Evolutionary conservation across 2,888 invertebrate genomes (phyloP), one percentile per base, ranked within the genome.

Genomic region (Aphodius granarius): DNA sequence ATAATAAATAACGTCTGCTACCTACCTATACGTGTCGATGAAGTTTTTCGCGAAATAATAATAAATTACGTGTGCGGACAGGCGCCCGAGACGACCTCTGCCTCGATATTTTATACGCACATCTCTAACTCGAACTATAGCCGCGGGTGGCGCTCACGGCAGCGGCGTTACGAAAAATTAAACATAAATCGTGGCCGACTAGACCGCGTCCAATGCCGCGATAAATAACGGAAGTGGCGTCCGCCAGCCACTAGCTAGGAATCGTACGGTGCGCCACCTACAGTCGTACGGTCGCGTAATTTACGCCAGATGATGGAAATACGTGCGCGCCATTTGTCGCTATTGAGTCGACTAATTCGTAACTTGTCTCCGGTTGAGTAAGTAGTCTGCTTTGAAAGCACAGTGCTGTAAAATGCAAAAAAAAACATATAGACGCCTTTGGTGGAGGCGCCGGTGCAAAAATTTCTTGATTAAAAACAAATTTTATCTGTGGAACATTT

Each of bases 1-100:
- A 68, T 68, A 68, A 68, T 68, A 68, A 68, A 68, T 68, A 68
- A 68, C 68, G 9, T 65, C 68, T 68, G 43, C 9, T 43, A 43
- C 43, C 43, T 43, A 0, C 4, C 43, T 43, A 43, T 43, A 43
- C 68, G 68, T 68, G 68, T 68, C 68, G 68, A 68, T 68, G 68
- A 68, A 68, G 68, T 68, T 68, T 65, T 68, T 68, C 68, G n/a
- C 13, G 68, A 43, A 43, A 43, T 43, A 43, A 43, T 43, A 43
- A 43, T 43, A 43, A 43, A 43, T 43, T 43, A 9, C 1, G 43
- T 43, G 43, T 9, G 43, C 43, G 43, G 4, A 43, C 43, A 13
- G 43, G 43, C 43, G 43, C 43, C 6, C 43, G 43, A 43, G 43
- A 13, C 43, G 43, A 43, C 43, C 43, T 43, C 43, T 43, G 13